These are phyloP conservation scores for Cliona cf. orientalis DNA, from an alignment of 37 sponge, comb jelly and placozoan genomes.

Conservation along the genomic window DNA sequence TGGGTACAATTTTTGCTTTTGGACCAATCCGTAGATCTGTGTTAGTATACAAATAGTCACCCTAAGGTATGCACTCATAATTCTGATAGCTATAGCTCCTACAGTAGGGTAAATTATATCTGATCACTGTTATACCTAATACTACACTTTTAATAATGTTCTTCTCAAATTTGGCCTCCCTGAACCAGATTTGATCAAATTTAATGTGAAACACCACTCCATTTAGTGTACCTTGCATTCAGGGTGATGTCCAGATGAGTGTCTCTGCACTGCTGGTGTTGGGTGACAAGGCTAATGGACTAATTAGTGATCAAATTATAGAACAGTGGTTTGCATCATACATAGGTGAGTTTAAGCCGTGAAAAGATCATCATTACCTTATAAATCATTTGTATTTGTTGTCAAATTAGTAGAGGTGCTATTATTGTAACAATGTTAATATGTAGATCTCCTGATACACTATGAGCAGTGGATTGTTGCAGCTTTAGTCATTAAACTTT, in stretches of 20 bases:
- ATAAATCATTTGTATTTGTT: background rate
- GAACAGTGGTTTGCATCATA: constrained; percentile 83
- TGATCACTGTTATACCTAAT: too few species aligned
- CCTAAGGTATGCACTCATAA: too few species aligned
- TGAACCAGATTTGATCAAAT: background rate
- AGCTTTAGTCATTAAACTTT: constrained; percentile 65
- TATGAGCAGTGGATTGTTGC: constrained; percentile 58
- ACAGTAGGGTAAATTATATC: background rate
- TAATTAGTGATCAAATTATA: constrained; percentile 24
- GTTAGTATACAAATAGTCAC: too few species aligned
- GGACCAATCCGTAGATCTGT: too few species aligned
- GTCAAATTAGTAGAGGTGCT: background rate
- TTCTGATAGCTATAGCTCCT: background rate
- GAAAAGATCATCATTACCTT: background rate
- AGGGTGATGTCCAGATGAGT: constrained; percentile 96
- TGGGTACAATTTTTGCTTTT: too few species aligned
- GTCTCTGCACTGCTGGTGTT: constrained; percentile 82
- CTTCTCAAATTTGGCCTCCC: too few species aligned
- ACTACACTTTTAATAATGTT: too few species aligned
- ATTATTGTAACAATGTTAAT: background rate
- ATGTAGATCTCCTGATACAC: constrained; percentile 61
- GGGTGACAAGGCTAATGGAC: constrained; percentile 49
- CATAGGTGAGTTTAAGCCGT: constrained; percentile 65
- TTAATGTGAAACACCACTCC: background rate
- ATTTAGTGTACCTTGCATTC: background rate